These are phyloP conservation scores for Ceratotherium simum DNA, from an alignment of 2,113 vertebrate species.

Conservation along the genomic window DNA sequence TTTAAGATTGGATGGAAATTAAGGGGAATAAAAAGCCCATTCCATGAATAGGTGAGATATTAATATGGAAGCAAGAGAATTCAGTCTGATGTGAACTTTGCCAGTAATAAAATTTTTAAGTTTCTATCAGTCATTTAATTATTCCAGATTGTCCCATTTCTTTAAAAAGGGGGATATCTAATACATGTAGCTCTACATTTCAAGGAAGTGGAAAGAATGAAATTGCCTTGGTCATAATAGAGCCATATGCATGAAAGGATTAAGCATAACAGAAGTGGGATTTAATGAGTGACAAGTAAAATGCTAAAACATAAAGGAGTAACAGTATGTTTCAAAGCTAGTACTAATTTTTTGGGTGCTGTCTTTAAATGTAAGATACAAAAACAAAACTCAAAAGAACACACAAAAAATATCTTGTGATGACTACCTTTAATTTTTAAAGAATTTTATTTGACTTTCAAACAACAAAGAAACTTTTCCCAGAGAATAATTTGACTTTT, in stretches of 20 bases:
- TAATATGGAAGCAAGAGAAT: slow-evolving; percentile 35
- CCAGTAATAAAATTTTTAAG: neutral
- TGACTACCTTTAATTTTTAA: slow-evolving; percentile 1
- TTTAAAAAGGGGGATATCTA: neutral
- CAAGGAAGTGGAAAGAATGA: neutral
- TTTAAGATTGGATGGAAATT: slow-evolving; percentile 28
- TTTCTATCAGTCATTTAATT: slow-evolving; percentile 16
- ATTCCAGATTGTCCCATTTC: neutral
- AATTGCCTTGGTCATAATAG: neutral
- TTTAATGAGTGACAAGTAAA: neutral
- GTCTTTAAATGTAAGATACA: neutral
- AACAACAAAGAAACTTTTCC: slow-evolving; percentile 27
- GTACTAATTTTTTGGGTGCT: neutral
- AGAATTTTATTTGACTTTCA: slow-evolving; percentile 61
- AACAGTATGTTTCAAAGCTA: neutral
- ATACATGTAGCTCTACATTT: neutral
- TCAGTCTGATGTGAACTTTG: neutral
- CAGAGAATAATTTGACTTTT: slow-evolving; percentile 53
- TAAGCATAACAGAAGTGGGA: neutral
- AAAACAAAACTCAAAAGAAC: neutral
- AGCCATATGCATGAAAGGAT: neutral
- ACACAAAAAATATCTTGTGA: neutral
- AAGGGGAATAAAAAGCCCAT: neutral
- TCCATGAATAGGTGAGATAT: neutral
- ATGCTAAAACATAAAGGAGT: neutral